A percentile compares a stretch with the other conserved stretches of the same genome.
phyloP scores from a whole-genome alignment of 2,888 invertebrate genomes.

The Parnassius glacialis region DNA sequence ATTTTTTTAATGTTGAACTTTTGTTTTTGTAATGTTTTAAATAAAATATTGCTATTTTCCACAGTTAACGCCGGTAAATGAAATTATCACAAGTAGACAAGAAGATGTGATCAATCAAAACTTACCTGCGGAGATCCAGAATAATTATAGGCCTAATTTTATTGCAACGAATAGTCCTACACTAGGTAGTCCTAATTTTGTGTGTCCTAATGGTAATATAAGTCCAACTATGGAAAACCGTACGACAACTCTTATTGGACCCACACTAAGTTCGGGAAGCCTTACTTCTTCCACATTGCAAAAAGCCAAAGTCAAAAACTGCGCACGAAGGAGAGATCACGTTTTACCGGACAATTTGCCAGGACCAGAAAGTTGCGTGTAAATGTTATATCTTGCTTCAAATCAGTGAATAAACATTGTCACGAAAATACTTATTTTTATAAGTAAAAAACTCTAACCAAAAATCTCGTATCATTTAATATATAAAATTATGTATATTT shows the following conservation, averaged over 20 bases:
- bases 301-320: conserved; percentile 76
- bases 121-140: conserved; percentile 52
- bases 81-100: conserved; percentile 55
- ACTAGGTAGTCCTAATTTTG: conserved; percentile 74
- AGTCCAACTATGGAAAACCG: conserved; percentile 70
- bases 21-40: no score
- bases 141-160: conserved; percentile 70
- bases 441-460: background rate
- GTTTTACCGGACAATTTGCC: conserved; percentile 92
- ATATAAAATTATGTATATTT: no score
- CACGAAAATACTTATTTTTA: conserved; percentile 13
- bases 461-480: no score
- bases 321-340: conserved; percentile 84
- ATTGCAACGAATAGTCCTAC: conserved; percentile 70
- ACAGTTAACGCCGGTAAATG: conserved; percentile 63
- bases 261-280: conserved; percentile 69
- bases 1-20: no score
- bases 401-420: background rate
- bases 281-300: conserved; percentile 71
- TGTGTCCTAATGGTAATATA: conserved; percentile 71
- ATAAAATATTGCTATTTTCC: conserved; percentile 16
- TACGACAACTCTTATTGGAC: conserved; percentile 58
- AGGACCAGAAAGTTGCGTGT: conserved; percentile 94
- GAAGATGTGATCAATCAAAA: conserved; percentile 71
- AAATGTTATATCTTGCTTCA: conserved; percentile 29